Evolutionary conservation across 1,140 invertebrate genomes (phyloP).

Genomic region (Bombus vancouverensis): DNA sequence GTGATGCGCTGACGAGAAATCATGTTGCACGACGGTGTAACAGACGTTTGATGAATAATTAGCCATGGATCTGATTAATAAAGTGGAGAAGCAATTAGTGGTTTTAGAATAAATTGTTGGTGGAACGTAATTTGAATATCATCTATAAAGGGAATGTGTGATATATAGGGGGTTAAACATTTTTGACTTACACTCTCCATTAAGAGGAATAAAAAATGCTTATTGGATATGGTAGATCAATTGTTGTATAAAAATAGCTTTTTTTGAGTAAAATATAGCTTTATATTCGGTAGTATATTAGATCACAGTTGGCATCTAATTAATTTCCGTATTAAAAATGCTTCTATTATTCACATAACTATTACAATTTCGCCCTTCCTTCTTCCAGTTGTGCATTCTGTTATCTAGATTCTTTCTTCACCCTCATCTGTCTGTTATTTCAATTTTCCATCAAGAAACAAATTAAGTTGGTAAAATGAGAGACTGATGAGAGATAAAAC

Average conservation of each 20-base stretch:
- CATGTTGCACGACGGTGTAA: slow-evolving; percentile 13
- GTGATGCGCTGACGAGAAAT: not conserved
- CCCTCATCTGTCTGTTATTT: not conserved
- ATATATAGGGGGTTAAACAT: too few relatives aligned
- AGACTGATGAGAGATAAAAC: not conserved
- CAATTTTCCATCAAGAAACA: not conserved
- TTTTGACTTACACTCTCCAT: too few relatives aligned
- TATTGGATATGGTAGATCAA: not conserved
- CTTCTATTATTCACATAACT: not conserved
- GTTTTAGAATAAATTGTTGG: not conserved
- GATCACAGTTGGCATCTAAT: not conserved
- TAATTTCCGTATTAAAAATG: not conserved
- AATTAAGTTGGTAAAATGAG: not conserved
- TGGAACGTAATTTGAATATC: not conserved
- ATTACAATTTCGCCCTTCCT: not conserved
- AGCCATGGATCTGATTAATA: not conserved
- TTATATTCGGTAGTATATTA: not conserved
- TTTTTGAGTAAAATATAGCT: not conserved
- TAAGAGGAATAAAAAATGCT: not conserved
- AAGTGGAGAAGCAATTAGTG: not conserved
- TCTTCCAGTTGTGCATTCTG: not conserved
- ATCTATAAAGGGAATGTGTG: not conserved
- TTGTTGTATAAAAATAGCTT: not conserved
- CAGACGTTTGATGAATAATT: slow-evolving; percentile 24
- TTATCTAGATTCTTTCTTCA: not conserved